Evolutionary conservation across 2,797 vertebrate species (phyloP).

Genomic region (Lepilemur septentrionalis): DNA sequence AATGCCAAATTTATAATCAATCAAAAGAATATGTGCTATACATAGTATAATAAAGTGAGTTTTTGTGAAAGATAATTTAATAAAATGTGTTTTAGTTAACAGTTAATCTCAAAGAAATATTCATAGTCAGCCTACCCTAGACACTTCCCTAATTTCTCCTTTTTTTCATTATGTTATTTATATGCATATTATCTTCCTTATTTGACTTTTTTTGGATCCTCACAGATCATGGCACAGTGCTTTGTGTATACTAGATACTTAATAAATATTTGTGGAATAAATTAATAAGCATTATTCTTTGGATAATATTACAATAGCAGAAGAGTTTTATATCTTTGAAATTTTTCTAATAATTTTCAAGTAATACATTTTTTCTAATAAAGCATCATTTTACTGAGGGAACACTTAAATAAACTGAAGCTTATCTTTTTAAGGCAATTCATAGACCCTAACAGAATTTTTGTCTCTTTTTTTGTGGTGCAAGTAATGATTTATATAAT

Average conservation of each 20-base stretch:
- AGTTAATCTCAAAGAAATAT: neutral
- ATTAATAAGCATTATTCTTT: neutral
- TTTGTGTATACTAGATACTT: neutral
- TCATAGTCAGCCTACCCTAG: neutral
- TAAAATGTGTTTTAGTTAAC: neutral
- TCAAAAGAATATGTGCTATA: conserved; percentile 30
- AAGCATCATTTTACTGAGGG: neutral
- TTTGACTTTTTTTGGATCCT: neutral
- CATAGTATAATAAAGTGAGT: neutral
- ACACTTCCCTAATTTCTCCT: neutral
- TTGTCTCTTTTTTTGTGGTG: neutral
- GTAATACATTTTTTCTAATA: neutral
- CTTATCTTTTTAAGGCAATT: conserved; percentile 13
- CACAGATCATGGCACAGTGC: neutral
- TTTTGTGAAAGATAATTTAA: neutral
- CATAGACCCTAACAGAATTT: neutral
- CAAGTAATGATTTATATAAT: neutral
- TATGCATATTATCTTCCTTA: neutral
- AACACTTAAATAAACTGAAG: neutral
- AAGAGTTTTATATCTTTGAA: neutral
- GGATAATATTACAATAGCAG: neutral
- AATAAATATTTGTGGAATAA: neutral
- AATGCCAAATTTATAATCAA: conserved; percentile 72
- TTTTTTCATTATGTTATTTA: neutral
- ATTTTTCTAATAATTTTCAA: conserved; percentile 16